phyloP scores from a whole-genome alignment of 2,888 invertebrate genomes.

The Andrena bucephala region DNA sequence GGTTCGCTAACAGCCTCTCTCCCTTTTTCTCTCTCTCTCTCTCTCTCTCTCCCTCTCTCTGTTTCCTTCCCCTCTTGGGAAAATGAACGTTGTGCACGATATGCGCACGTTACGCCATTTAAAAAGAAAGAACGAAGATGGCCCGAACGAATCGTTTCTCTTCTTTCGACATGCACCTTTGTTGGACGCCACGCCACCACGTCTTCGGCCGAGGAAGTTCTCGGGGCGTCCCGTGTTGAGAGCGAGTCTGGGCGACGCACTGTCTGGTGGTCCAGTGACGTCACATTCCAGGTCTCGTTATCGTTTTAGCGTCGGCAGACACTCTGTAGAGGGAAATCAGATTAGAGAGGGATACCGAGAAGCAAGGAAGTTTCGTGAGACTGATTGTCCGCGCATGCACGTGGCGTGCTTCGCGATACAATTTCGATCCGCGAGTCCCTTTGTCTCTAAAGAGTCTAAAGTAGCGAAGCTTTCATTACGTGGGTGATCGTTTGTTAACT shows the following conservation, averaged over 20 bases:
- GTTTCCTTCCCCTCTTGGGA: slow-evolving; percentile 27
- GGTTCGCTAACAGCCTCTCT: slow-evolving; percentile 34
- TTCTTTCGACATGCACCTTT: slow-evolving; percentile 6
- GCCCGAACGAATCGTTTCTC: neutral
- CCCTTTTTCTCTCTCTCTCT: neutral
- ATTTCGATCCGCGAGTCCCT: slow-evolving; percentile 39
- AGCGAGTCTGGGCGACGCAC: slow-evolving; percentile 75
- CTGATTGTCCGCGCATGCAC: slow-evolving; percentile 36
- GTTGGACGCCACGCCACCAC: neutral
- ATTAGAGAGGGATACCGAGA: slow-evolving; percentile 65
- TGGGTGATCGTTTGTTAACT: too few relatives aligned
- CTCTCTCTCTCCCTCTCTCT: neutral
- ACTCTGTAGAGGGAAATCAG: slow-evolving; percentile 48
- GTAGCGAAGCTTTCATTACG: neutral
- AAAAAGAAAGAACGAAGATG: neutral
- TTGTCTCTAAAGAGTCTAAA: neutral
- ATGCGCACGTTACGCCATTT: neutral
- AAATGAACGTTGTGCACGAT: slow-evolving; percentile 4
- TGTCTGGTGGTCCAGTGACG: slow-evolving; percentile 77
- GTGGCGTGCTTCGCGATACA: slow-evolving; percentile 24
- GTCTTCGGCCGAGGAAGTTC: slow-evolving; percentile 6
- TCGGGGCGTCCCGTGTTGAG: slow-evolving; percentile 70
- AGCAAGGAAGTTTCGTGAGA: slow-evolving; percentile 54
- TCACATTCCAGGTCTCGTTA: slow-evolving; percentile 70
- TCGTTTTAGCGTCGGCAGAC: slow-evolving; percentile 64